Percentiles rank a stretch among this genome's conserved stretches.
Conservation (phyloP, 2,797 vertebrate species). For the Eremophila alpestris region DNA sequence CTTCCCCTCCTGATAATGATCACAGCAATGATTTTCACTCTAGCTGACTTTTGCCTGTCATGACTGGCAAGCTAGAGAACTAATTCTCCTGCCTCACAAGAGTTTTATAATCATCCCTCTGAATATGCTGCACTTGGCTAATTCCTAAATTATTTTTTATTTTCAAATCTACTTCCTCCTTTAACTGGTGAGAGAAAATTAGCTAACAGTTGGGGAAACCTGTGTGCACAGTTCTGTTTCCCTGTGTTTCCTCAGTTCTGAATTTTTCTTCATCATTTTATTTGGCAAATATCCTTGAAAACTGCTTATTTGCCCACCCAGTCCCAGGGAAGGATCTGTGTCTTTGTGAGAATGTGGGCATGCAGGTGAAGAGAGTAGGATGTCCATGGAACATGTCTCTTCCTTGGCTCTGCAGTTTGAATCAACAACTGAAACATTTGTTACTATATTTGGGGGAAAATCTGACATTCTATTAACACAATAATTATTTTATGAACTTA, state of each 20-base stretch:
- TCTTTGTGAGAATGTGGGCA: not conserved
- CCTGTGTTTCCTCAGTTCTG: not conserved
- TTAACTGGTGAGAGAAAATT: not conserved
- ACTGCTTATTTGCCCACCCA: not conserved
- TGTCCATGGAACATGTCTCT: not conserved
- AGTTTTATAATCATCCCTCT: not conserved
- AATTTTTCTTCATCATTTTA: not conserved
- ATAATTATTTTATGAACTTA: slow-evolving; percentile 13
- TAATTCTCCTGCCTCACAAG: not conserved
- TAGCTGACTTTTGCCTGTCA: not conserved
- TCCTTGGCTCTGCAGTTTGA: slow-evolving; percentile 7
- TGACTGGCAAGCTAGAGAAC: not conserved
- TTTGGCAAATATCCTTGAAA: not conserved
- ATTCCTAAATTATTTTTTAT: not conserved
- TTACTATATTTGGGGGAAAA: not conserved
- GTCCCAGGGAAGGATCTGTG: not conserved
- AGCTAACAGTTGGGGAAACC: not conserved
- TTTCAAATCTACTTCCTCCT: not conserved
- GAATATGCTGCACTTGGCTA: not conserved
- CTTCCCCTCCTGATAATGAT: not conserved
- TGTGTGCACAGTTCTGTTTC: not conserved
- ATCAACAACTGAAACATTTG: not conserved
- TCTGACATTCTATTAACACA: not conserved
- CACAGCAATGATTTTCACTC: not conserved
- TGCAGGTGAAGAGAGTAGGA: not conserved